Evolutionary conservation across 2,888 invertebrate genomes (phyloP), one percentile per base, ranked within the genome.

Genomic region (Ochropleura leucogaster): DNA sequence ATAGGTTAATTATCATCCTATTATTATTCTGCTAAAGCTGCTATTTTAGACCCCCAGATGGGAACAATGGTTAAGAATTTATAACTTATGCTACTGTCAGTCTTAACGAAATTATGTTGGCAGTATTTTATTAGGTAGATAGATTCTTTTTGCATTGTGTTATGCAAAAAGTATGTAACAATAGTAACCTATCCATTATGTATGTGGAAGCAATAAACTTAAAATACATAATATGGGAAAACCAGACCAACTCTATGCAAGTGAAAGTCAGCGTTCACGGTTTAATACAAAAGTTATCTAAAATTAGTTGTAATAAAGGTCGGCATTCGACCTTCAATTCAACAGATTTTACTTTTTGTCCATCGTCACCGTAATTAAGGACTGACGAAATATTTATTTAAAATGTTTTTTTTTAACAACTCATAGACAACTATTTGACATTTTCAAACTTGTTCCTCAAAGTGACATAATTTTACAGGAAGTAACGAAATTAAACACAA

Each of bases 401-500:
- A 78, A 74, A 65, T 51, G 12, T 62, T 76, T 46, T 74, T 68
- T 72, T 64, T 44, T 64, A 77, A 70, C 65, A 53, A 68, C 14
- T 63, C 51, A 76, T 69, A 76, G 60, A 68, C 69, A 66, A 78
- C 9, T 63, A 49, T 72, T 80, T 85, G 79, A 87, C 83, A 87
- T 79, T 82, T 83, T 63, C 66, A 79, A 86, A 83, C 87, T 18
- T 69, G 83, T 83, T 85, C 64, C 46, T 57, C 59, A 55, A 67
- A 60, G 65, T 84, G 80, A 84, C 87, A 86, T 86, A 83, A 87
- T 81, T 86, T 75, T 79, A 74, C 70, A 87, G 88, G 88, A 87
- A 87, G 85, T 78, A 72, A 80, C 77, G 49, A 74, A 74, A 77
- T 60, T 47, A 73, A 79, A 66, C 42, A 69, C 44, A 85, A 72